Evolutionary conservation across 2,797 vertebrate species (phyloP).

Genomic region (Vespertilio murinus): DNA sequence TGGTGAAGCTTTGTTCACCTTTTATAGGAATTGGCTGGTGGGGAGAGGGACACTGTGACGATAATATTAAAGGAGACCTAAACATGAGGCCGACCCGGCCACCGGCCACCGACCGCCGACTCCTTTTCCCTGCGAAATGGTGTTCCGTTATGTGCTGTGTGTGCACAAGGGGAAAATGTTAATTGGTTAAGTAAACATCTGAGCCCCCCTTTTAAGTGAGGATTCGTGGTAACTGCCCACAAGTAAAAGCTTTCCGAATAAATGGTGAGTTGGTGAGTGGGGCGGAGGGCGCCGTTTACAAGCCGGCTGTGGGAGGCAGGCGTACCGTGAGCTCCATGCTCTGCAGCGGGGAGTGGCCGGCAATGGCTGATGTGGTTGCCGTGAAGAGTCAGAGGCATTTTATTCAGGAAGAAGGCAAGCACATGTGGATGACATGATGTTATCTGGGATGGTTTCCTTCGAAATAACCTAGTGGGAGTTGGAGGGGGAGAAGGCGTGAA

Average conservation of each 20-base stretch:
- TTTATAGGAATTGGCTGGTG: conserved; percentile 1
- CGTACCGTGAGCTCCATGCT: not conserved
- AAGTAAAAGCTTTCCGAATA: not conserved
- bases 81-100: not conserved
- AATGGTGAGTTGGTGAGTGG: not conserved
- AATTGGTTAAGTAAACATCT: conserved; percentile 14
- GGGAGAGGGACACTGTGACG: not conserved
- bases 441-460: not conserved
- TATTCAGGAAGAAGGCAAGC: not conserved
- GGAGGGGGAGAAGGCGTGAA: not conserved
- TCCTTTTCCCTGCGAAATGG: not conserved
- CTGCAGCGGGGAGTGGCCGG: not conserved
- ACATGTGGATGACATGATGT: not conserved
- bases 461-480: not conserved
- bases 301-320: not conserved
- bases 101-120: rapidly evolving
- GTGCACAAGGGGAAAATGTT: not conserved
- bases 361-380: not conserved
- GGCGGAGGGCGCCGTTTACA: not conserved
- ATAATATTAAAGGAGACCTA: not conserved
- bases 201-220: not conserved
- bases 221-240: not conserved
- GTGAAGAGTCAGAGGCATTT: not conserved
- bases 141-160: not conserved
- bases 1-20: not conserved